Percentiles rank a stretch among this genome's conserved stretches.
Evolutionary conservation across 2,888 invertebrate species (phyloP).

Genomic region (Synanthedon tipuliformis): DNA sequence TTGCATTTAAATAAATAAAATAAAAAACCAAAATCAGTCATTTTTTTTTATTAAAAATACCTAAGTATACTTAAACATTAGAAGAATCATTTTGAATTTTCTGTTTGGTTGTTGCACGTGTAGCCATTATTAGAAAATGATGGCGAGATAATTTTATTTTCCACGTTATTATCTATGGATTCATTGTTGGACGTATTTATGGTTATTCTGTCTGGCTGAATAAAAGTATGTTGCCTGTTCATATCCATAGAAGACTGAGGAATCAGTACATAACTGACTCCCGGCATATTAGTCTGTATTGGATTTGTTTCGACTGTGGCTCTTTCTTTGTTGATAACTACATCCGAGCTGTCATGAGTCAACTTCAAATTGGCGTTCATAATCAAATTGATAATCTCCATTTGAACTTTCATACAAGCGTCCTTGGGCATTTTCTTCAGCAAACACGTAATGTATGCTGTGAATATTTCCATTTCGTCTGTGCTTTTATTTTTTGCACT

Average conservation of each 20-base stretch:
- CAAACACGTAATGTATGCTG: constrained; percentile 31
- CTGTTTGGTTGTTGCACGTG: too few relatives aligned
- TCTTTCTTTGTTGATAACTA: neutral
- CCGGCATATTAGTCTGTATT: neutral
- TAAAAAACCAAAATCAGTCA: too few relatives aligned
- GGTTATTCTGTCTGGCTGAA: too few relatives aligned
- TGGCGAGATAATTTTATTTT: too few relatives aligned
- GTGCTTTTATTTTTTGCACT: constrained; percentile 6
- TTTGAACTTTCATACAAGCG: constrained; percentile 26
- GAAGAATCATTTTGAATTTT: too few relatives aligned
- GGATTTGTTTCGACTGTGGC: neutral
- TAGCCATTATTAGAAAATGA: too few relatives aligned
- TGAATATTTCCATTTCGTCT: constrained; percentile 29
- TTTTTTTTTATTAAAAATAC: too few relatives aligned
- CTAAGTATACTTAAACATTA: too few relatives aligned
- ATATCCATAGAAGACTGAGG: neutral
- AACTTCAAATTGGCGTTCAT: constrained; percentile 25
- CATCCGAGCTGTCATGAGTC: neutral
- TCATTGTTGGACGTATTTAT: too few relatives aligned
- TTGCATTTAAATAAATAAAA: too few relatives aligned
- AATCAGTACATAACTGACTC: neutral
- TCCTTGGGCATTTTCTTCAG: constrained; percentile 30
- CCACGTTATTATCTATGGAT: too few relatives aligned
- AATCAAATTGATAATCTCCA: constrained; percentile 38
- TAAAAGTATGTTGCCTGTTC: too few relatives aligned